Evolutionary conservation across 2,113 vertebrate species (phyloP).

Genomic region (Variabilichromis moorii): DNA sequence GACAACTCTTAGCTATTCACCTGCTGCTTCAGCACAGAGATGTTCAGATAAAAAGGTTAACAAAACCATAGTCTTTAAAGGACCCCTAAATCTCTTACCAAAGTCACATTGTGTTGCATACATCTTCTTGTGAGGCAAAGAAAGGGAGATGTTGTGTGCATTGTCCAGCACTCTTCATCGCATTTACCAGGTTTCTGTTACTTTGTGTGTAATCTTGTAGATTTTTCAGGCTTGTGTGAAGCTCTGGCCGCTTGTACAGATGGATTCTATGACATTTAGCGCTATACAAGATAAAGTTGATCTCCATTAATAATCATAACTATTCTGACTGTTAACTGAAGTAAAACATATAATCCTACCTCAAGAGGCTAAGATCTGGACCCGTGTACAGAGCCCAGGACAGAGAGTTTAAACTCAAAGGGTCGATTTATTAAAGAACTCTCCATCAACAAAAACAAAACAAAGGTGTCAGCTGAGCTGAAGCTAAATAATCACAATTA

Average conservation of each 20-base stretch:
- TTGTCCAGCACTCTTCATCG: background rate
- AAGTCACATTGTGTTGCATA: background rate
- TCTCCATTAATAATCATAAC: background rate
- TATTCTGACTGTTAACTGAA: background rate
- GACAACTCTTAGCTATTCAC: background rate
- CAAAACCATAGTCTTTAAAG: background rate
- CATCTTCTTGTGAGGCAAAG: background rate
- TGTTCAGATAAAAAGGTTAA: background rate
- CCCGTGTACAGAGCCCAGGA: background rate
- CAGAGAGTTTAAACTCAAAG: background rate
- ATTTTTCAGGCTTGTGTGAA: background rate
- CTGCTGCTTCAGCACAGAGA: conserved; percentile 20
- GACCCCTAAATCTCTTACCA: background rate
- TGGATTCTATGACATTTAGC: background rate
- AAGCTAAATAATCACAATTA: background rate
- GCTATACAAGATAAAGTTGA: background rate
- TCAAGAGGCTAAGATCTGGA: background rate
- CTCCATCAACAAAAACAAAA: background rate
- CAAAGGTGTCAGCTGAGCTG: background rate
- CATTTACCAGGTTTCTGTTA: background rate
- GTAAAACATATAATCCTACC: background rate
- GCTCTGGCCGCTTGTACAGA: background rate
- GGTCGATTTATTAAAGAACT: background rate
- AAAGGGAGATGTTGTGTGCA: background rate
- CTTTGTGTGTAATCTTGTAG: background rate